Base-by-base conservation (phyloP, 2,113 vertebrate species). In the Salminus brasiliensis region DNA sequence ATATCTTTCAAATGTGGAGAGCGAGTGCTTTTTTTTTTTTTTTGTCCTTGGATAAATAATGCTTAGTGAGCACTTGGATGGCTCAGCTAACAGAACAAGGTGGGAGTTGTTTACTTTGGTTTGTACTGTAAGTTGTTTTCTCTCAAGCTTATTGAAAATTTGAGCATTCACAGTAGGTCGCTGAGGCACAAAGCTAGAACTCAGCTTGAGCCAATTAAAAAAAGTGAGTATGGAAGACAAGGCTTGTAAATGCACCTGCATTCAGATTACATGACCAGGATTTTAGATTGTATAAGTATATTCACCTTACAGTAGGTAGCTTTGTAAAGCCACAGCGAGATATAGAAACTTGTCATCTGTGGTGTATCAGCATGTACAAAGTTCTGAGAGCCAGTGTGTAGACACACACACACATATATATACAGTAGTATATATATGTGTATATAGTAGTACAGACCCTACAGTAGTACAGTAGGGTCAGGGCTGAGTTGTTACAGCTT, bases 1-100 rank as follows among this genome's bases (percentile, higher is more conserved):
- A 88, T 85, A 81, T 81, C 45, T 82, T 86, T 83, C 70, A 85
- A 78, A 62, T 87, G 62, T 76, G 82, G 78, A 57, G 29, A 70
- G 73, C 67, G 85, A 18, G 7, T 53, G 43, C n/a, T n/a, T n/a
- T n/a, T n/a, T n/a, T n/a, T 69, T 21, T 47, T 72, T 75, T 79
- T 53, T 66, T 55, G 2, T 30, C 34, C 3, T 72, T 21, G 32
- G 47, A 77, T 72, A 83, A 83, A 84, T 70, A 81, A 79, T 72
- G 75, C 8, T 16, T 29, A 47, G 39, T 68, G 70, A 81, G 73
- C 72, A 59, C 63, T 84, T 63, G 13, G 18, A 29, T 68, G 59
- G 11, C 72, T 60, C 9, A 63, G 21, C 7, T 34, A 18, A 34
- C 30, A 34, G 16, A 34, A 66, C 36, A 13, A 66, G 32, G 25